phyloP scores from a whole-genome alignment of 2,797 vertebrate species.

The Limnodromus scolopaceus region DNA sequence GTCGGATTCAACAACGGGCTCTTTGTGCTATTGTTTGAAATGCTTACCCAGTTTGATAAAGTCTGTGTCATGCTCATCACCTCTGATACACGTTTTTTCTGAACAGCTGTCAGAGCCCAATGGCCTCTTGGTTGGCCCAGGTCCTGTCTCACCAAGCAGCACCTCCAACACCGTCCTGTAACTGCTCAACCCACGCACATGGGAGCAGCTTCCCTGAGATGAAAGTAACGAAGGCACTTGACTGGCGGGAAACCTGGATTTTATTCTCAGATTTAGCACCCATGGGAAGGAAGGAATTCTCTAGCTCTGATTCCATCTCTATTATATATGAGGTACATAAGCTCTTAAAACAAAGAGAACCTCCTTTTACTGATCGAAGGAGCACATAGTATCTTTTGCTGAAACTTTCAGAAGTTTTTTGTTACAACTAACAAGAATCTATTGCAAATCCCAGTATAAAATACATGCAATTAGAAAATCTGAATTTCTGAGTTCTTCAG shows the following conservation, averaged over 20 bases:
- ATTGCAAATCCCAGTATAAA: neutral
- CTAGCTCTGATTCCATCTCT: neutral
- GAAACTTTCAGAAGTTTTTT: neutral
- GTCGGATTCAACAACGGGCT: neutral
- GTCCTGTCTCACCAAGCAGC: neutral
- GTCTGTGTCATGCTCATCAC: fast-evolving
- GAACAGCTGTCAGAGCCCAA: neutral
- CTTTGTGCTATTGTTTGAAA: neutral
- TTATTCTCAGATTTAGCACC: neutral
- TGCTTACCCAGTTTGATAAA: neutral
- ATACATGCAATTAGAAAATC: neutral
- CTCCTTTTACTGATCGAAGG: neutral
- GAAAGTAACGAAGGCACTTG: neutral
- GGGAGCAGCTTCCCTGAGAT: neutral
- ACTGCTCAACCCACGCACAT: fast-evolving
- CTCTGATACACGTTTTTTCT: fast-evolving
- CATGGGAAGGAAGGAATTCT: neutral
- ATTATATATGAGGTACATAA: neutral
- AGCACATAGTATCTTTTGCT: neutral
- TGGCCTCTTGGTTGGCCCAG: neutral
- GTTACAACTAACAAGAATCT: neutral
- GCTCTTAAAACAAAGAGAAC: neutral
- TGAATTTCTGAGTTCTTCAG: neutral
- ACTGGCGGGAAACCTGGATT: neutral
- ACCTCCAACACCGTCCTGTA: neutral